Base-by-base conservation (phyloP, 2,113 vertebrate species). In the Rhinoderma darwinii region DNA sequence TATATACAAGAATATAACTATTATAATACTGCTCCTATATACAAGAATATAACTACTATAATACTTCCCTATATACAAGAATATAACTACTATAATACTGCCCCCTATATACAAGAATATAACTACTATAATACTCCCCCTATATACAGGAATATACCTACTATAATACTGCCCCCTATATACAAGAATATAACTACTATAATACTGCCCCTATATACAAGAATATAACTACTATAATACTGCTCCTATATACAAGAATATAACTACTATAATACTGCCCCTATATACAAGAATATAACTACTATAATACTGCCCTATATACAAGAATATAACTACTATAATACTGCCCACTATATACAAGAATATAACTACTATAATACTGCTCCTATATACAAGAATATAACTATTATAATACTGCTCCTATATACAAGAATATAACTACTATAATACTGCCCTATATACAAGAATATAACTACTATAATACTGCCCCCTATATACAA, bases 41-140 rank as follows among this genome's bases (percentile, higher is more conserved):
- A 56, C 54, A 56, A 56, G 54, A 56, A 56, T 25, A 56, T 56
- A 56, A 56, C 54, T 56, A 56, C 54, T 56, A 56, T 56, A 56
- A 56, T 56, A 56, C 54, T 56, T 5, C 54, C 54, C 54, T 61
- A 61, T 61, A 12, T 61, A 61, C 56, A 61, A 27, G 56, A 61
- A 27, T 61, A 61, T 61, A 61, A 61, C n/a, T 61, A 61, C n/a
- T 66, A 66, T 66, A 66, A 66, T 66, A 66, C 61, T 66, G 61
- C 61, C 54, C 12, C 61, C 61, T 30, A 66, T 66, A 12, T 66
- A 30, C 61, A 30, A 66, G 27, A 68, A 68, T 35, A 68, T 68
- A 68, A 68, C 63, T 63, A 59, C 59, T 63, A 63, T 63, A 27
- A 27, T 27, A 30, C 59, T 30, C 14, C 59, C 56, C n/a, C n/a